Conservation (phyloP, 2,888 invertebrate species). For the Elmis aenea region DNA sequence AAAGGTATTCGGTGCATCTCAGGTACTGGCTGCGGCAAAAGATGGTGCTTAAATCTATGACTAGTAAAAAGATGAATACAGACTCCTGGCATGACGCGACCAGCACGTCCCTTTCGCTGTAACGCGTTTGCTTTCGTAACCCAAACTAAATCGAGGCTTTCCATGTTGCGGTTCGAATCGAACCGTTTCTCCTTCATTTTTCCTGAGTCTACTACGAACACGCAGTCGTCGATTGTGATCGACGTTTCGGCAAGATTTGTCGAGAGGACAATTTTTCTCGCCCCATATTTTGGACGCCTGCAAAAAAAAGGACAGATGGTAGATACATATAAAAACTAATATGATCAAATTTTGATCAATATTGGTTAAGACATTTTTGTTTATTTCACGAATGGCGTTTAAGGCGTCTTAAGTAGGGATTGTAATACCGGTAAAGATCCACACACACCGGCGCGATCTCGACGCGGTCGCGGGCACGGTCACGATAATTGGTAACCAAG, state of each 20-base stretch:
- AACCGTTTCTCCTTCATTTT: conserved; percentile 87
- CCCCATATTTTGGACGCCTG: conserved; percentile 62
- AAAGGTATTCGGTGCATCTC: conserved; percentile 88
- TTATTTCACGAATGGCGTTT: background rate
- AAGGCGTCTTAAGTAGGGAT: background rate
- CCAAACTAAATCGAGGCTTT: conserved; percentile 82
- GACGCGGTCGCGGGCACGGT: no score
- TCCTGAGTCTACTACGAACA: conserved; percentile 89
- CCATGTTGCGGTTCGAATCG: conserved; percentile 80
- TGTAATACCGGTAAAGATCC: no score
- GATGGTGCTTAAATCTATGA: conserved; percentile 60
- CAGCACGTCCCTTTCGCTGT: conserved; percentile 87
- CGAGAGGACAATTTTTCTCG: conserved; percentile 80
- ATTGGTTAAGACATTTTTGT: no score
- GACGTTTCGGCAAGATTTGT: conserved; percentile 96
- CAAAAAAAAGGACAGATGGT: conserved; percentile 40
- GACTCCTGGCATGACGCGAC: conserved; percentile 83
- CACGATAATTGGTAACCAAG: no score
- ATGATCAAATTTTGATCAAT: no score
- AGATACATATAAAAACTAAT: no score
- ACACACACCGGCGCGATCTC: no score
- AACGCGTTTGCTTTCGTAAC: conserved; percentile 86
- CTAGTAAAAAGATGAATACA: conserved; percentile 83
- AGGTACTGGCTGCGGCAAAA: conserved; percentile 73
- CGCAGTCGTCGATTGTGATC: conserved; percentile 92